Base-by-base conservation (phyloP, 2,888 invertebrate genomes). In the Diarsia dahlii region DNA sequence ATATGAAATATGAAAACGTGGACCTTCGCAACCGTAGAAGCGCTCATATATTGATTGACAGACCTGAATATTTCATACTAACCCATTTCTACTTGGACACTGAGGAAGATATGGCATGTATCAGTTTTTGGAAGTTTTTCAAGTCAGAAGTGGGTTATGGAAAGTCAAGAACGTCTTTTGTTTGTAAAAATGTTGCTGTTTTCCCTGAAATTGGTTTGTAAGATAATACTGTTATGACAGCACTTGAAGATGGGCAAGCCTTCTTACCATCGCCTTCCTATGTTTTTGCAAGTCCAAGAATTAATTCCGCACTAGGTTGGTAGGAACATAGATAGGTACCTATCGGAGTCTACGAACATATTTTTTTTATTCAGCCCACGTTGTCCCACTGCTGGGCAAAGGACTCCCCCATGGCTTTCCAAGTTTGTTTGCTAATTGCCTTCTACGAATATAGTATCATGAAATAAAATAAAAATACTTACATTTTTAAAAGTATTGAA, bases 21-120 rank as follows among this genome's bases (percentile, higher is more conserved):
- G 82, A 87, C 82, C 74, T 80, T 80, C 82, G 82, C 86, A 80
- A 84, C 83, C 86, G 85, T 72, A 80, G 84, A 80, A 80, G 45
- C 81, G 78, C 82, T 78, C 93, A 89, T 89, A 91, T 93, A 94
- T 94, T 92, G 94, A 94, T 94, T 94, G 93, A 94, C 94, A 85
- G 78, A 74, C 78, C 58, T 91, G 90, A 92, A 93, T 92, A 88
- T 90, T 92, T 91, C 80, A 92, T 84, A 73, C 56, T 64, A 89
- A 89, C 89, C 87, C 85, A 87, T 87, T 84, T 87, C 85, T 72
- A 69, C 28, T 77, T 71, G 83, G 85, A 79, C 81, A 56, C 48
- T 56, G 74, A 72, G 80, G 83, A 75, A 68, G 78, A 81, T 64
- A n/a, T 83, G 76, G 67, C 85, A 65, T 73, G 73, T 67, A 76